Percentiles rank a stretch among this genome's conserved stretches.
phyloP scores from a whole-genome alignment of 2,888 invertebrate species.

The Uloborus plumipes region DNA sequence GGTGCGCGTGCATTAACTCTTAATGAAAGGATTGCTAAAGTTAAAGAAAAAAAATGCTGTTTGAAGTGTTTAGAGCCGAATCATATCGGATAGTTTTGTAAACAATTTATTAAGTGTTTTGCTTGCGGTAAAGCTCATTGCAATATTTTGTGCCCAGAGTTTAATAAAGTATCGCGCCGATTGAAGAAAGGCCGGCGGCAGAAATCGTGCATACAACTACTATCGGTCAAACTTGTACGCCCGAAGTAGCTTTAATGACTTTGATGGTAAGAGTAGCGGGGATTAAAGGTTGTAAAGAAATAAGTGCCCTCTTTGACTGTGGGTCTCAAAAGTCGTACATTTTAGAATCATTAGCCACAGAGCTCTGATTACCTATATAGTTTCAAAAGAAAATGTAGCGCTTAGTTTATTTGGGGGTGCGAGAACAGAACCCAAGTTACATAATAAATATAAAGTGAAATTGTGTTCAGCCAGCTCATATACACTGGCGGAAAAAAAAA shows the following conservation, averaged over 20 bases:
- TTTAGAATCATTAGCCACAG: neutral
- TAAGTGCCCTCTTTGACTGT: constrained; percentile 6
- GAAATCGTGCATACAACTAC: neutral
- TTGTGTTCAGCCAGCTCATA: no score
- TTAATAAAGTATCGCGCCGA: no score
- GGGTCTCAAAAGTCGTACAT: constrained; percentile 12
- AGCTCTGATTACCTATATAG: neutral
- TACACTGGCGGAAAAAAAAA: no score
- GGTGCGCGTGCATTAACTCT: neutral
- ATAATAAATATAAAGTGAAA: neutral
- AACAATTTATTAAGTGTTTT: neutral
- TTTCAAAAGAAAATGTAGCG: neutral
- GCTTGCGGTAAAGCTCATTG: neutral
- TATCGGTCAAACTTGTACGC: neutral
- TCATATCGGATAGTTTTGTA: constrained; percentile 4
- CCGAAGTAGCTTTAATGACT: neutral
- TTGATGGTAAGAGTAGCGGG: neutral
- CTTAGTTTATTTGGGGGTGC: constrained; percentile 4
- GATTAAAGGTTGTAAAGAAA: no score
- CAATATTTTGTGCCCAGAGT: neutral
- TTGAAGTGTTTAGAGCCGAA: neutral
- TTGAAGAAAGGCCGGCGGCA: neutral
- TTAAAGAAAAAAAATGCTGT: constrained; percentile 2
- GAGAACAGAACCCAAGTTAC: neutral
- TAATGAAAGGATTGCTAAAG: constrained; percentile 6